Evolutionary conservation across 2,797 vertebrate species (phyloP).

Genomic region (Geotrypetes seraphini): DNA sequence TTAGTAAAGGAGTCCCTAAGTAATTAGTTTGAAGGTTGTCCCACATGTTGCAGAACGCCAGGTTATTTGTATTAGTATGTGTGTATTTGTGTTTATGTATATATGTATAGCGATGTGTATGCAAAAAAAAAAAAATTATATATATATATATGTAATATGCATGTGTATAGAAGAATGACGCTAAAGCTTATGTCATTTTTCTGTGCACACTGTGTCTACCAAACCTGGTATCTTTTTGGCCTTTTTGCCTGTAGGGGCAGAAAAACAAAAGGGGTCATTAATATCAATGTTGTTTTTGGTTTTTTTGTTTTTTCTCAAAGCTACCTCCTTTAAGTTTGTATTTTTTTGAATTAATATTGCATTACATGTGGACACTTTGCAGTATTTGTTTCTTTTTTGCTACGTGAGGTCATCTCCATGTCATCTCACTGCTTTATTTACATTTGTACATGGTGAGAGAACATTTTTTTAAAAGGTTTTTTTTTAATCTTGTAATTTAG

Average conservation of each 20-base stretch:
- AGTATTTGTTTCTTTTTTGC: slow-evolving; percentile 53
- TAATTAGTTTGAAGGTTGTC: no score
- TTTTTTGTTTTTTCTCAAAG: slow-evolving; percentile 72
- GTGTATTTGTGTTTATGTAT: no score
- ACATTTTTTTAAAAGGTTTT: no score
- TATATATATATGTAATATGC: no score
- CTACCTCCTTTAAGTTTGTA: slow-evolving; percentile 84
- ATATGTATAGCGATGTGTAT: no score
- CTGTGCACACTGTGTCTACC: slow-evolving; percentile 51
- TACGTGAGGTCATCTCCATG: slow-evolving; percentile 57
- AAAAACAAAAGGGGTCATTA: not conserved
- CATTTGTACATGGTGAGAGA: slow-evolving; percentile 17
- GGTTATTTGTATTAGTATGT: no score
- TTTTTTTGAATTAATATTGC: slow-evolving; percentile 16
- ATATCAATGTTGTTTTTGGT: slow-evolving; percentile 30
- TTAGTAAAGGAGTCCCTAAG: no score
- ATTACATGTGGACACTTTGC: slow-evolving; percentile 61
- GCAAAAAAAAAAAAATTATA: no score
- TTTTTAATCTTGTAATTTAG: slow-evolving; percentile 4
- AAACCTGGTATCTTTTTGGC: slow-evolving; percentile 69
- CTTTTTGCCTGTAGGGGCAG: slow-evolving; percentile 38
- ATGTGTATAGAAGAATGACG: no score
- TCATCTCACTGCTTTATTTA: slow-evolving; percentile 72
- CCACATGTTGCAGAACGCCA: no score
- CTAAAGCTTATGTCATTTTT: slow-evolving; percentile 3